A percentile compares a stretch with the other conserved stretches of the same genome.
These are phyloP conservation scores for Octopus bimaculoides DNA, from an alignment of 1,140 invertebrate species.

Conservation along the genomic window DNA sequence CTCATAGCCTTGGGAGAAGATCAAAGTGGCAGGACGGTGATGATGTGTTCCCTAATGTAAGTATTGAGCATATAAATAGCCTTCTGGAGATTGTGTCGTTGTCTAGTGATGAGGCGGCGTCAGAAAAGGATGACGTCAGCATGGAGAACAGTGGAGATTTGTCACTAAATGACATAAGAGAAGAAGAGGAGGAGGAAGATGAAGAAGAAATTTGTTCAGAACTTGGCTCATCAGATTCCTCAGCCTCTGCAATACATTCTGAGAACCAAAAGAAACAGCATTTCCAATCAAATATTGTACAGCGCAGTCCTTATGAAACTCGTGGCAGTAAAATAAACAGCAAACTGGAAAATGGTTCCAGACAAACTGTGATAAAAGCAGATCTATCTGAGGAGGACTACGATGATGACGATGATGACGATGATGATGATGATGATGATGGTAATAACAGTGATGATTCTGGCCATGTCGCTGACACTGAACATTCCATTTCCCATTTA, in stretches of 20 bases:
- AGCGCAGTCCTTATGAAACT: background rate
- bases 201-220: background rate
- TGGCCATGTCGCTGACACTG: background rate
- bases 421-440: conserved; percentile 23
- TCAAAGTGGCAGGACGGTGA: too few species aligned
- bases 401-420: conserved; percentile 19
- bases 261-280: background rate
- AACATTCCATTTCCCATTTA: conserved; percentile 7
- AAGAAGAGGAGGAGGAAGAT: conserved; percentile 19
- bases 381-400: conserved; percentile 19
- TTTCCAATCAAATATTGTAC: background rate
- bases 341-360: conserved; percentile 5
- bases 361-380: conserved; percentile 15
- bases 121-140: background rate
- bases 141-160: background rate
- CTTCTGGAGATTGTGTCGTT: too few species aligned
- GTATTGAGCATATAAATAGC: too few species aligned
- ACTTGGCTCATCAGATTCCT: background rate
- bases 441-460: conserved; percentile 18
- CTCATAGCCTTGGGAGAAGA: too few species aligned
- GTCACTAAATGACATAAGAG: background rate
- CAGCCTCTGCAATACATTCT: background rate
- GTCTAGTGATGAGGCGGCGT: too few species aligned
- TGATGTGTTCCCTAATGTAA: too few species aligned
- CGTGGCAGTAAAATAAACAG: conserved; percentile 11